phyloP scores from a whole-genome alignment of 1,140 invertebrate species.

The Liolophura sinensis region DNA sequence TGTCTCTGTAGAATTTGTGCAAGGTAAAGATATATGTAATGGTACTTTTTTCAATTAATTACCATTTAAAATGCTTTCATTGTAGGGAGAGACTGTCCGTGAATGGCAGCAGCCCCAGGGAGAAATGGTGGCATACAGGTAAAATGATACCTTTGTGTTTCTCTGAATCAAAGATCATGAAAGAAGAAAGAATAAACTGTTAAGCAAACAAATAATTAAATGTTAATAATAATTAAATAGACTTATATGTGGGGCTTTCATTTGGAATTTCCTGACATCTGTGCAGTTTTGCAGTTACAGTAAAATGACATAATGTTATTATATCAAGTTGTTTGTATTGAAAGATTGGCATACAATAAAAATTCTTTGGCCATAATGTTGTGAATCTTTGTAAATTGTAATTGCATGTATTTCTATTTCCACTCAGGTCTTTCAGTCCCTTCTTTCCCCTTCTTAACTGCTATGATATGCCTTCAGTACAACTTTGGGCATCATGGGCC shows the following conservation, averaged over 20 bases:
- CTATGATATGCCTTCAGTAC: conserved; percentile 68
- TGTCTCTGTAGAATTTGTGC: too few species aligned
- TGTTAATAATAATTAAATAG: too few species aligned
- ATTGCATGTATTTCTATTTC: conserved; percentile 2
- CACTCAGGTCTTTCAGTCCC: conserved; percentile 70
- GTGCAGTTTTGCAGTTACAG: too few species aligned
- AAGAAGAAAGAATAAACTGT: too few species aligned
- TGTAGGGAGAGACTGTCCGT: conserved; percentile 66
- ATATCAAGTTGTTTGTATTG: not conserved
- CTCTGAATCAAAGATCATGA: too few species aligned
- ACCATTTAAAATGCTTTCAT: conserved; percentile 16
- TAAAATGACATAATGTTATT: too few species aligned
- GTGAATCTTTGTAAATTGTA: not conserved
- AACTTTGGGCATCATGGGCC: conserved; percentile 83
- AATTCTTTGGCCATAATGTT: not conserved
- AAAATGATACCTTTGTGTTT: conserved; percentile 1
- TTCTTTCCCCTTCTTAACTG: conserved; percentile 73
- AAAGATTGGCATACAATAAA: not conserved
- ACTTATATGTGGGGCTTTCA: not conserved
- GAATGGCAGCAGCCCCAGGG: conserved; percentile 74
- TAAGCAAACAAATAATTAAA: too few species aligned
- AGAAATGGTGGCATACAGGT: conserved; percentile 83
- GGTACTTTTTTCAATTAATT: too few species aligned
- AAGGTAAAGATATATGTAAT: too few species aligned
- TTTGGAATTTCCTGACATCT: too few species aligned